phyloP scores from a whole-genome alignment of 2,113 vertebrate genomes.

The Porphyrio hochstetteri region DNA sequence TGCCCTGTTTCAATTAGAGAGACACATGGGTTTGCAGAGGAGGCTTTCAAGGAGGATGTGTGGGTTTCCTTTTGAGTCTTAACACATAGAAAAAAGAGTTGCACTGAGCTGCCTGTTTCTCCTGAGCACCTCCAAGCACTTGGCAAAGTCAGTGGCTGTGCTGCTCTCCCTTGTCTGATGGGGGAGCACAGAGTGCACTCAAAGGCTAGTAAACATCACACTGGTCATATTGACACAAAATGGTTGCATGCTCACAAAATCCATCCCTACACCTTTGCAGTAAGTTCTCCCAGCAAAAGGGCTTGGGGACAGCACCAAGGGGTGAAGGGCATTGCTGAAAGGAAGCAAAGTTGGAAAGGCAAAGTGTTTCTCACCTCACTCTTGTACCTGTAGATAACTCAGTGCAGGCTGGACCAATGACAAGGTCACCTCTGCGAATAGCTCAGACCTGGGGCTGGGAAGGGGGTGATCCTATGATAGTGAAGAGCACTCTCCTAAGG shows the following conservation, averaged over 20 bases:
- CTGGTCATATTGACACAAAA: not conserved
- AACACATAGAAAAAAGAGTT: not conserved
- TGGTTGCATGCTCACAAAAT: rapidly evolving
- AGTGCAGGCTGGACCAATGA: not conserved
- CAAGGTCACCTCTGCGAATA: not conserved
- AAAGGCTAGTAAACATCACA: not conserved
- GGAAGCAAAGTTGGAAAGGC: not conserved
- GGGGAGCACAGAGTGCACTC: not conserved
- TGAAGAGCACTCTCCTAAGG: not conserved
- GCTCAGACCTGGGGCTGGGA: not conserved
- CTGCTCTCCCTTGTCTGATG: not conserved
- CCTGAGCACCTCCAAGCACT: not conserved
- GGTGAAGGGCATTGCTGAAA: not conserved
- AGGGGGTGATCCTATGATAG: not conserved
- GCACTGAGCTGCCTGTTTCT: not conserved
- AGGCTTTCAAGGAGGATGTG: not conserved
- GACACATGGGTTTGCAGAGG: not conserved
- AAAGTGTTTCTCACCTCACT: not conserved
- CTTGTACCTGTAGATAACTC: not conserved
- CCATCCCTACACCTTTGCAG: not conserved
- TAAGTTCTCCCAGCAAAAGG: not conserved
- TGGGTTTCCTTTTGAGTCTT: constrained; percentile 4
- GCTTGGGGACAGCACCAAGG: not conserved
- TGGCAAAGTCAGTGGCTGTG: not conserved
- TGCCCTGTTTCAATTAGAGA: constrained; percentile 64